Percentiles rank a stretch among this genome's conserved stretches.
These are phyloP conservation scores for Callorhinus ursinus DNA, from an alignment of 2,113 vertebrate genomes.

Conservation along the genomic window DNA sequence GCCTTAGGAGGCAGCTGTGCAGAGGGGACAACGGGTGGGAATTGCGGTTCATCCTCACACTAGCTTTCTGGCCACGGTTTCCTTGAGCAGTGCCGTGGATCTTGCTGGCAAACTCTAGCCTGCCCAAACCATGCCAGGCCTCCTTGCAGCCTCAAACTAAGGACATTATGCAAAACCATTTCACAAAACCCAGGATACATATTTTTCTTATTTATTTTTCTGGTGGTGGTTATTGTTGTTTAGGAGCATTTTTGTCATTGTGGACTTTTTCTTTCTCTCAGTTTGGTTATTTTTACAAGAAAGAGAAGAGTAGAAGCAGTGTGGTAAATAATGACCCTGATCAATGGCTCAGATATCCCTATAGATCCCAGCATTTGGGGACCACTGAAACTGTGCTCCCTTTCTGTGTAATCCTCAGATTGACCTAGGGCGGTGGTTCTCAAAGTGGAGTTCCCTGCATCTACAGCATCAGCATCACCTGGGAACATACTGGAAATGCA, in stretches of 20 bases:
- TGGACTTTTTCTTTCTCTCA: background rate
- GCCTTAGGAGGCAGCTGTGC: constrained; percentile 55
- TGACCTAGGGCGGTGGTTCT: too few relatives aligned
- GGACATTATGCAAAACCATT: background rate
- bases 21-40: constrained; percentile 40
- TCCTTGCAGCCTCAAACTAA: background rate
- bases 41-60: background rate
- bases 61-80: background rate
- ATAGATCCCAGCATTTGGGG: background rate
- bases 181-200: background rate
- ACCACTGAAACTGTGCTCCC: background rate
- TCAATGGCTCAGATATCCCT: background rate
- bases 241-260: background rate
- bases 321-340: background rate
- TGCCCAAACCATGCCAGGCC: background rate
- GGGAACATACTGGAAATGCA: background rate
- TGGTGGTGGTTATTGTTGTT: background rate
- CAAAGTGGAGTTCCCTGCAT: background rate
- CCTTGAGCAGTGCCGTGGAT: background rate
- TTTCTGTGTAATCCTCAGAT: background rate
- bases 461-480: background rate
- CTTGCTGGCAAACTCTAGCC: background rate
- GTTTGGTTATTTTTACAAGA: background rate
- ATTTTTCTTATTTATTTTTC: background rate
- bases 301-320: background rate